Conservation (phyloP, 2,797 vertebrate genomes). For the Melanogrammus aeglefinus region DNA sequence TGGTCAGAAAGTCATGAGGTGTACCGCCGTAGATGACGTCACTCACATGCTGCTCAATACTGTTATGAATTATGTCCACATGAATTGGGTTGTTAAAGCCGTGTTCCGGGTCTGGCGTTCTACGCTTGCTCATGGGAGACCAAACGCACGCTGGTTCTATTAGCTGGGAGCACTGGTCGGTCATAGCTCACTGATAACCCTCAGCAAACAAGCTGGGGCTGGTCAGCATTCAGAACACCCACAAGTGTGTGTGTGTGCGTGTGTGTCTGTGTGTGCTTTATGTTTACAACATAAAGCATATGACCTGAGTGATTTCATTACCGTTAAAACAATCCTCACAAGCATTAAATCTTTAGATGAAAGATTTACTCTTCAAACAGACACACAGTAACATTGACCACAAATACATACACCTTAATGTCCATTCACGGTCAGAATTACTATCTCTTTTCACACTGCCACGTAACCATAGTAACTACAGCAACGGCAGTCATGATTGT, state of each 20-base stretch:
- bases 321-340: not conserved
- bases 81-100: not conserved
- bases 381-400: slow-evolving; percentile 9
- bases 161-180: not conserved
- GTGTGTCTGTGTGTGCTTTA: slow-evolving; percentile 9
- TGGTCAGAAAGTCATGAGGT: not conserved
- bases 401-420: slow-evolving; percentile 2
- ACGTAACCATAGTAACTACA: not conserved
- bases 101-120: not conserved
- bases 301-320: not conserved
- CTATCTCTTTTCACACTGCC: not conserved
- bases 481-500: not conserved
- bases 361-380: not conserved
- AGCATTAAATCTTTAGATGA: slow-evolving; percentile 42
- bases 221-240: not conserved
- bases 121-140: not conserved
- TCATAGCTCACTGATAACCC: not conserved
- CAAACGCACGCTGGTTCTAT: too few relatives aligned
- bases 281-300: too few relatives aligned
- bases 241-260: not conserved
- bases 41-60: not conserved
- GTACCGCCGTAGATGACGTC: not conserved
- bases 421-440: not conserved
- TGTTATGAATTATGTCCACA: not conserved
- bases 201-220: not conserved